These are phyloP conservation scores for Strix occidentalis DNA, from an alignment of 2,797 vertebrate genomes.

Conservation along the genomic window DNA sequence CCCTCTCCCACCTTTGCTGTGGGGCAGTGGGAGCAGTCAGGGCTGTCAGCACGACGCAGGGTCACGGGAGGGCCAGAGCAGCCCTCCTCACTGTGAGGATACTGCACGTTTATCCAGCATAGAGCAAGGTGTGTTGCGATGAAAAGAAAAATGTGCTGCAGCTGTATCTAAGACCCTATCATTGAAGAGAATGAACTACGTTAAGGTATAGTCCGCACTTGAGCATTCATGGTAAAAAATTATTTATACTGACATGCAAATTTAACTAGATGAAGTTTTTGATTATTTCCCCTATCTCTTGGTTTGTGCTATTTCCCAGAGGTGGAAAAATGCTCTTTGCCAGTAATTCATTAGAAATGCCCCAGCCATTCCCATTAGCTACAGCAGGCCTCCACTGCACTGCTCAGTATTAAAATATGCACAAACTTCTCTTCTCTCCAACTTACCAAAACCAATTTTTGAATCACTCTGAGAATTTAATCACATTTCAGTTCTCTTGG, in stretches of 20 bases:
- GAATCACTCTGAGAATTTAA: conserved; percentile 37
- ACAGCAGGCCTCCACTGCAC: conserved; percentile 25
- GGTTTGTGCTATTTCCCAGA: conserved; percentile 20
- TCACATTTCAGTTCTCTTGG: conserved; percentile 33
- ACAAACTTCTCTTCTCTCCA: conserved; percentile 30
- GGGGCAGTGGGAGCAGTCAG: background rate
- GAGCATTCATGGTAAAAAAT: background rate
- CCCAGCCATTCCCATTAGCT: conserved; percentile 52
- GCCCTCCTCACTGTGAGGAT: background rate
- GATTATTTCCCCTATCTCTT: conserved; percentile 31
- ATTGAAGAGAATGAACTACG: background rate
- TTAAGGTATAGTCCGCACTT: background rate
- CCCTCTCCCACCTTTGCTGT: background rate
- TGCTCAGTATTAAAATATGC: conserved; percentile 59
- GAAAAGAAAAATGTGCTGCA: background rate
- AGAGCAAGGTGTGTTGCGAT: background rate
- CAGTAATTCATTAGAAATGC: conserved; percentile 63
- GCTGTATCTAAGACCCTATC: background rate
- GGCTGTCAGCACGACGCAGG: background rate
- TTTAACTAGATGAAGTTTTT: conserved; percentile 40
- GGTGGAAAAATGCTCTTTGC: conserved; percentile 49
- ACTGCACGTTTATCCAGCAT: background rate
- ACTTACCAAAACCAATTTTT: conserved; percentile 39
- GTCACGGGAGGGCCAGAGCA: background rate
- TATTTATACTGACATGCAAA: conserved; percentile 32